phyloP scores from a whole-genome alignment of 2,888 invertebrate genomes.

The Leistus spinibarbis region DNA sequence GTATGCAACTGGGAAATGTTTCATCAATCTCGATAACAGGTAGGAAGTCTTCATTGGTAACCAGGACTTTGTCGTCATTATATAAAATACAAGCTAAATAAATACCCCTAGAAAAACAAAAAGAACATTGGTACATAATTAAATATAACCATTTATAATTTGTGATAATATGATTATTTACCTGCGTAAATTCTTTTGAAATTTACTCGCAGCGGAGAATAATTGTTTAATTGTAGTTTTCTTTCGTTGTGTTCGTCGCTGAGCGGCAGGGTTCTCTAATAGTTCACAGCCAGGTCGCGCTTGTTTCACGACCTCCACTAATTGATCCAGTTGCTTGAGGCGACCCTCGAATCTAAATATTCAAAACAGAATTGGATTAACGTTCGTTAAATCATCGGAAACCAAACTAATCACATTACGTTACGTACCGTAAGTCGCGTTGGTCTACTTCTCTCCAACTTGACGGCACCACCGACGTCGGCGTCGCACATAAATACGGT shows the following conservation, averaged over 20 bases:
- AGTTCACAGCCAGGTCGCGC: conserved; percentile 65
- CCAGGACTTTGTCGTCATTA: conserved; percentile 93
- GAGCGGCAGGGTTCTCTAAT: conserved; percentile 68
- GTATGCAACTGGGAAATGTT: conserved; percentile 88
- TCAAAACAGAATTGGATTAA: not conserved
- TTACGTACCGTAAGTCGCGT: conserved; percentile 62
- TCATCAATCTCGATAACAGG: conserved; percentile 98
- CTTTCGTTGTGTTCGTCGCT: conserved; percentile 79
- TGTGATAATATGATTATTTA: conserved; percentile 50
- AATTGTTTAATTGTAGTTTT: conserved; percentile 88
- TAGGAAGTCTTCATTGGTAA: conserved; percentile 95
- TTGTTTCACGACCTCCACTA: conserved; percentile 74
- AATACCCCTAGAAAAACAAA: conserved; percentile 74
- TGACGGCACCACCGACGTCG: conserved; percentile 86
- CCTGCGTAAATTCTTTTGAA: conserved; percentile 90
- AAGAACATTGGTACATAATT: too few species aligned
- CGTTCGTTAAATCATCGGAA: not conserved
- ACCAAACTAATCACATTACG: not conserved
- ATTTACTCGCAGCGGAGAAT: conserved; percentile 95
- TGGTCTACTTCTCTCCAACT: conserved; percentile 90
- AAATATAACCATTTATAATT: not conserved
- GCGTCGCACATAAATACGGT: conserved; percentile 74
- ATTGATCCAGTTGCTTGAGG: conserved; percentile 73
- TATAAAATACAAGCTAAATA: conserved; percentile 92
- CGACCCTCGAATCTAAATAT: conserved; percentile 67